Conservation (phyloP, 2,797 vertebrate genomes). For the Pygocentrus nattereri region DNA sequence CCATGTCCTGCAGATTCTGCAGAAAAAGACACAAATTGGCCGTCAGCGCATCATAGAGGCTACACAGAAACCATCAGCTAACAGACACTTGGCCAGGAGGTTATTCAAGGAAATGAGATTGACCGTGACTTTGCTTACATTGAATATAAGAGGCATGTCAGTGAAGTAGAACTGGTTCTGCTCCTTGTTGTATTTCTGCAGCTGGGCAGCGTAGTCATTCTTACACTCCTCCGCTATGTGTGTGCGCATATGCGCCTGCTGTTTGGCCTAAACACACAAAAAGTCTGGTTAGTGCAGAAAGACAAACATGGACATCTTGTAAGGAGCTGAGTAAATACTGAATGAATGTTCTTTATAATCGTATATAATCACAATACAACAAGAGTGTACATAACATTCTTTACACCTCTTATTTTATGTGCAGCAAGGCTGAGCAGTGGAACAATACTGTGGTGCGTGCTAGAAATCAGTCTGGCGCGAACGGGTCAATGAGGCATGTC, state of each 20-base stretch:
- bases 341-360: not conserved
- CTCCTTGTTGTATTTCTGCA: conserved; percentile 90
- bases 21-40: conserved; percentile 32
- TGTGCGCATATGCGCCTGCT: conserved; percentile 85
- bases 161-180: conserved; percentile 89
- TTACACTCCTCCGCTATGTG: conserved; percentile 91
- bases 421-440: too few relatives aligned
- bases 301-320: conserved; percentile 14
- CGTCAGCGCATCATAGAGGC: conserved; percentile 15
- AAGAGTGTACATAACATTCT: too few relatives aligned
- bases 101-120: not conserved
- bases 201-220: conserved; percentile 88
- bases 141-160: conserved; percentile 89
- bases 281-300: conserved; percentile 27
- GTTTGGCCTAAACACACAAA: conserved; percentile 82
- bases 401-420: too few relatives aligned
- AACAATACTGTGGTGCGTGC: too few relatives aligned
- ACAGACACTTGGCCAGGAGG: not conserved
- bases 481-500: too few relatives aligned
- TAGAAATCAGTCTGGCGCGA: too few relatives aligned
- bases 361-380: too few relatives aligned
- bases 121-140: conserved; percentile 74
- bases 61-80: not conserved
- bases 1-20: conserved; percentile 90
- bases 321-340: not conserved